Evolutionary conservation across 2,888 invertebrate species (phyloP), one percentile per base, ranked within the genome.

Genomic region (Ophion obscuratus): DNA sequence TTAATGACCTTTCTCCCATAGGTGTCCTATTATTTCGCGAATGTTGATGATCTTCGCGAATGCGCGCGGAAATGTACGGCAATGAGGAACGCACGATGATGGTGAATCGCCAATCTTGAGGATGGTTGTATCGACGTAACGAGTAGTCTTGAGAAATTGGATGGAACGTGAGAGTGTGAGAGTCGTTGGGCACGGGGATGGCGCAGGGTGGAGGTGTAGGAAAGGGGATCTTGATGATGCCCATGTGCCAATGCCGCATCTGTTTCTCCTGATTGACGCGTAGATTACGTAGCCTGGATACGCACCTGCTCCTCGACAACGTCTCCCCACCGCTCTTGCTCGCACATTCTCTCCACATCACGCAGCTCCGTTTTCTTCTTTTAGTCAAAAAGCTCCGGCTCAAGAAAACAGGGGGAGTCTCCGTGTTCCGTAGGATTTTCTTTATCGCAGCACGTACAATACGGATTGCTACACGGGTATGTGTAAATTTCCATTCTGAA

Each of bases 231-330:
- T 71, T 27, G 53, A 27, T 71, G 81, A 89, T 85, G 84, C 85
- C 78, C 81, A 86, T 70, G 79, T 67, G 83, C 76, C 80, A 66
- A 67, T 83, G 82, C 83, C 85, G 76, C 92, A 92, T 92, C 92
- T 92, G 92, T 91, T 91, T 88, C 88, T 90, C 86, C 90, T 92
- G 92, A 93, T 93, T 92, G 93, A 93, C 92, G 92, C 89, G 90
- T 90, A 90, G 90, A 93, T 92, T 92, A 92, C 90, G 90, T 89
- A 85, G 83, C 83, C 83, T 84, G 88, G 90, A 91, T 90, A 89
- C 83, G 87, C 93, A 93, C 92, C 93, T 93, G 93, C 82, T 91
- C 87, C 92, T 86, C 88, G 77, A 81, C 81, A 81, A 61, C 71
- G 76, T 81, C 67, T 86, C 78, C 81, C 71, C 83, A 83, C 88